Conservation (phyloP, 2,113 vertebrate genomes). For the Egretta garzetta region DNA sequence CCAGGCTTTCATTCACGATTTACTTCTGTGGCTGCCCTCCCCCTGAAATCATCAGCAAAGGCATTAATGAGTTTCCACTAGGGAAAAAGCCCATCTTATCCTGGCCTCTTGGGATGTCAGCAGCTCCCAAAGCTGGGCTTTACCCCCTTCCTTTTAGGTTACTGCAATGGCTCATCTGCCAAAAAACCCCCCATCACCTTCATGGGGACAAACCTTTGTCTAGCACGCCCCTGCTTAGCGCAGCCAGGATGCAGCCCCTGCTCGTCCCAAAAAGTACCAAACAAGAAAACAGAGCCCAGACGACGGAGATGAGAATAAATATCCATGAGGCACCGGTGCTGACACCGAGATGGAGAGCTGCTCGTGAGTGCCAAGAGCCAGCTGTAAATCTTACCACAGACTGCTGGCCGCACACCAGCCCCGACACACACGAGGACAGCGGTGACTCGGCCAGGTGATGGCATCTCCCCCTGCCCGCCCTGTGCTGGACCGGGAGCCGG, state of each 20-base stretch:
- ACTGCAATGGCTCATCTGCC: neutral
- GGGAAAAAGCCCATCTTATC: neutral
- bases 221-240: neutral
- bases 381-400: neutral
- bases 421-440: neutral
- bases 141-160: neutral
- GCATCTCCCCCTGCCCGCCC: neutral
- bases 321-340: neutral
- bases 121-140: neutral
- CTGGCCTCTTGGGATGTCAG: neutral
- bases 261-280: neutral
- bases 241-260: neutral
- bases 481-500: accelerated
- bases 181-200: neutral
- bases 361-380: neutral
- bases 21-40: neutral
- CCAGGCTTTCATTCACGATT: neutral
- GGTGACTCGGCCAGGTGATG: neutral
- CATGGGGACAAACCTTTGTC: neutral
- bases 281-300: neutral
- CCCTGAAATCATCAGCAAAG: neutral
- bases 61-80: neutral
- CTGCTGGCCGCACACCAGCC: neutral
- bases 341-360: neutral
- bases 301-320: neutral